A percentile compares a stretch with the other conserved stretches of the same genome.
phyloP scores from a whole-genome alignment of 2,797 vertebrate species.

The Chaetodon trifasciatus region DNA sequence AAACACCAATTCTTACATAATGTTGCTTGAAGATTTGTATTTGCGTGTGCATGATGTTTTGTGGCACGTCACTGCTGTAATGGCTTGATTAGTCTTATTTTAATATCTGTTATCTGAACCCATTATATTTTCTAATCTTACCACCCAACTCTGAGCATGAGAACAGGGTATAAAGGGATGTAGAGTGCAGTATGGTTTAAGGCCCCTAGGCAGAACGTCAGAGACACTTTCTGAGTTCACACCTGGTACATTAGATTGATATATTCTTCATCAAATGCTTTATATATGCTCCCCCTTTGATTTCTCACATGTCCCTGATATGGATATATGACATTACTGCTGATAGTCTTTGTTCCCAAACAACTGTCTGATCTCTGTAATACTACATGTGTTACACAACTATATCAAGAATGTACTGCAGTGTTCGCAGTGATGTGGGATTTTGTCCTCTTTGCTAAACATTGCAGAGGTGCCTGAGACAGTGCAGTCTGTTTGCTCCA shows the following conservation, averaged over 20 bases:
- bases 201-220: conserved; percentile 71
- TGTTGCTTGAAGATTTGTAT: conserved; percentile 9
- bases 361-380: conserved; percentile 13
- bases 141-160: conserved; percentile 39
- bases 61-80: background rate
- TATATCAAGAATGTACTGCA: conserved; percentile 2
- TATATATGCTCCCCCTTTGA: conserved; percentile 38
- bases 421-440: conserved; percentile 14
- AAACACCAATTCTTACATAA: no score
- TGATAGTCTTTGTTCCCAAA: conserved; percentile 23
- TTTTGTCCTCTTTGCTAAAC: conserved; percentile 19
- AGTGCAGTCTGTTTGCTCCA: conserved; percentile 20
- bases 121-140: conserved; percentile 26
- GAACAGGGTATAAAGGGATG: conserved; percentile 40
- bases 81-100: background rate
- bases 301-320: conserved; percentile 40
- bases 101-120: conserved; percentile 19
- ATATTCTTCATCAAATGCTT: conserved; percentile 32
- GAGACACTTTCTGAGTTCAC: conserved; percentile 61
- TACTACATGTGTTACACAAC: conserved; percentile 1
- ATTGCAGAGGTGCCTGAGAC: conserved; percentile 10
- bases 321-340: conserved; percentile 24
- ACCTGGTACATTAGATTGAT: conserved; percentile 53
- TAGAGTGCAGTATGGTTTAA: conserved; percentile 62
- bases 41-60: background rate